Evolutionary conservation across 2,888 invertebrate genomes (phyloP).

Genomic region (Desoria tigrina): DNA sequence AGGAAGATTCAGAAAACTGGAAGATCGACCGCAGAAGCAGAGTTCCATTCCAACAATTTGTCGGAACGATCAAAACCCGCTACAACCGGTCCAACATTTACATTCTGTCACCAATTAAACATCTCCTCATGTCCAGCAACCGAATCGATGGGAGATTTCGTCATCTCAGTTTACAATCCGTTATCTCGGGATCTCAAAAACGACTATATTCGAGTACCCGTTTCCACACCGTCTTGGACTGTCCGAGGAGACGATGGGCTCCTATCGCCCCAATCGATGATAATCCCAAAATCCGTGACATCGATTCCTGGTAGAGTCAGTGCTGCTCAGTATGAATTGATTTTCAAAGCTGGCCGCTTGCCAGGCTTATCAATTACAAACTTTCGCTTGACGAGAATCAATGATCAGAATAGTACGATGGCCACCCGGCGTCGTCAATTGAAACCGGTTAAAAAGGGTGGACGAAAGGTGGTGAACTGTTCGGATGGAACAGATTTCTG

Average conservation of each 20-base stretch:
- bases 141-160: slow-evolving; percentile 62
- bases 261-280: slow-evolving; percentile 56
- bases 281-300: slow-evolving; percentile 63
- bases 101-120: slow-evolving; percentile 64
- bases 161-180: slow-evolving; percentile 67
- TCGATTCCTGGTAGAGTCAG: slow-evolving; percentile 67
- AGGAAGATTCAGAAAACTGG: no score
- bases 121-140: slow-evolving; percentile 64
- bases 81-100: slow-evolving; percentile 13
- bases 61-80: no score
- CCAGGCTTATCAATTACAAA: slow-evolving; percentile 60
- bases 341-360: slow-evolving; percentile 68
- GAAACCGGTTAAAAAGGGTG: background rate
- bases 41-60: no score
- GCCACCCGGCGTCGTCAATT: no score
- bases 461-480: background rate
- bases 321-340: slow-evolving; percentile 67
- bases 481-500: slow-evolving; percentile 28
- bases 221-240: slow-evolving; percentile 31
- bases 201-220: slow-evolving; percentile 41
- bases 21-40: no score
- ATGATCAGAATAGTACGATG: background rate
- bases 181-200: slow-evolving; percentile 60
- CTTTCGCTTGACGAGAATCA: slow-evolving; percentile 50
- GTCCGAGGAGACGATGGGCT: slow-evolving; percentile 57